Percentiles rank a stretch among this genome's conserved stretches.
Conservation (phyloP, 2,797 vertebrate genomes). For the Artibeus lituratus region DNA sequence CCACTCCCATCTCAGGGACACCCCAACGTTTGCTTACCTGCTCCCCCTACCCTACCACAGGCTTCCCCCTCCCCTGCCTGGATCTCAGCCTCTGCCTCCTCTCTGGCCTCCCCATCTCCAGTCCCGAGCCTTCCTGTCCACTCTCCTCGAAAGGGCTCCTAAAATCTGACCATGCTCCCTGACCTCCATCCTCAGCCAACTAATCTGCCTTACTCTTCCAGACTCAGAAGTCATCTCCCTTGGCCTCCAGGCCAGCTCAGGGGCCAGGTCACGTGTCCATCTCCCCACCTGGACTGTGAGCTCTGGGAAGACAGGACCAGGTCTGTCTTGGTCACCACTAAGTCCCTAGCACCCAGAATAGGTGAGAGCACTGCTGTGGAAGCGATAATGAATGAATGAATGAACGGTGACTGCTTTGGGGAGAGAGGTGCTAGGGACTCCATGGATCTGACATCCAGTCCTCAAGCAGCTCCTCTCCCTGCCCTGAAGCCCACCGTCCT, state of each 20-base stretch:
- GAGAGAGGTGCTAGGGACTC: background rate
- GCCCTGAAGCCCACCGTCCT: background rate
- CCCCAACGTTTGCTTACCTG: rapidly evolving
- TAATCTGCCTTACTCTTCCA: background rate
- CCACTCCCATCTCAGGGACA: background rate
- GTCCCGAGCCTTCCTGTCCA: background rate
- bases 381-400: background rate
- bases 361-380: no score
- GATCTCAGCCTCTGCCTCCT: background rate
- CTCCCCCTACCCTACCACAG: background rate
- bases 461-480: background rate
- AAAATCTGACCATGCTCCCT: background rate
- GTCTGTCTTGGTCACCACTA: rapidly evolving
- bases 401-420: background rate
- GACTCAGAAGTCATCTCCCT: background rate
- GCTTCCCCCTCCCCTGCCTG: background rate
- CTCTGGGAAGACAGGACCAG: background rate
- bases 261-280: rapidly evolving
- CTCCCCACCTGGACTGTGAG: background rate
- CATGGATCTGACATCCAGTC: background rate
- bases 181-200: rapidly evolving
- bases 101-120: background rate
- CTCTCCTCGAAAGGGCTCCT: background rate
- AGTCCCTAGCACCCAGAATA: background rate
- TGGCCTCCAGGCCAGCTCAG: background rate